Conservation (phyloP, 2,113 vertebrate species). For the Ammodytes dubius region DNA sequence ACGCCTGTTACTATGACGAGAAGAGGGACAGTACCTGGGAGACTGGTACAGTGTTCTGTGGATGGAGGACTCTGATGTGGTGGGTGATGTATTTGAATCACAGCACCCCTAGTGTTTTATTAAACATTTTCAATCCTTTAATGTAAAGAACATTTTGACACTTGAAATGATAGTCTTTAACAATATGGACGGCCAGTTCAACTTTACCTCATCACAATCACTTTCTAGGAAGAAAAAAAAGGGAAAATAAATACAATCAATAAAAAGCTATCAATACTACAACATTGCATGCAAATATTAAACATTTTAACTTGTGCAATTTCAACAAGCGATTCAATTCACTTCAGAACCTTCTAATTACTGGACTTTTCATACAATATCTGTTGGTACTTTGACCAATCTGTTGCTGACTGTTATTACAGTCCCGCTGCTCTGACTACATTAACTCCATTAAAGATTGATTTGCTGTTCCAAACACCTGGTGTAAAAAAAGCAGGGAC, state of each 20-base stretch:
- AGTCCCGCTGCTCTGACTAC: neutral
- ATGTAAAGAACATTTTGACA: too few species aligned
- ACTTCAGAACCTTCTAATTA: neutral
- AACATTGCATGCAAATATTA: neutral
- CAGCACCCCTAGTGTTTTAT: neutral
- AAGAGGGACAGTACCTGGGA: constrained; percentile 91
- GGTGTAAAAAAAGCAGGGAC: neutral
- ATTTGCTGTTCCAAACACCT: constrained; percentile 5
- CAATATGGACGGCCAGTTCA: neutral
- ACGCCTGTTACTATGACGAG: constrained; percentile 96
- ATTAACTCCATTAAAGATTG: neutral
- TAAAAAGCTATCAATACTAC: neutral
- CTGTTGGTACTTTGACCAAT: neutral
- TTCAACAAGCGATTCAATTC: neutral
- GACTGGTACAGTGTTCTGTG: constrained; percentile 99
- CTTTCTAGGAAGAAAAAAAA: too few species aligned
- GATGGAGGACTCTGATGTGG: constrained; percentile 98
- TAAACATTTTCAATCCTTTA: neutral
- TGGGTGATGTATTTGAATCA: constrained; percentile 67
- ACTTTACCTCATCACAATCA: neutral
- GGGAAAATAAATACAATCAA: too few species aligned
- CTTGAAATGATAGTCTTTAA: neutral
- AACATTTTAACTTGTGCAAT: neutral
- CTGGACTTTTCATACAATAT: neutral
- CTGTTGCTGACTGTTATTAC: neutral